Conservation (phyloP, 2,888 invertebrate species). For the Sinohyriopsis cumingii region DNA sequence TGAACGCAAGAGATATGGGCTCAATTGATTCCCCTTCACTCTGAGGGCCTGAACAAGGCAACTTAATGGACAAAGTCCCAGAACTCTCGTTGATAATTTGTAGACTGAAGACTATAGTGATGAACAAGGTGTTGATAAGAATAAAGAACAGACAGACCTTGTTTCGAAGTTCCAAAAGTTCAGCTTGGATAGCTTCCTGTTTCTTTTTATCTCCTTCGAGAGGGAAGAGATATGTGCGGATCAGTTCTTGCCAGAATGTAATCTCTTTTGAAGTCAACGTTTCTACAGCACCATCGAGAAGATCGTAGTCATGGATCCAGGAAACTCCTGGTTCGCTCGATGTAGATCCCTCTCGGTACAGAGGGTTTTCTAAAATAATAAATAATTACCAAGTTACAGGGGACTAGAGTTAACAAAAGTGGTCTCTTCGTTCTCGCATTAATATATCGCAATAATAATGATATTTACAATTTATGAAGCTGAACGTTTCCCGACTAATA, state of each 20-base stretch:
- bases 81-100: conserved; percentile 83
- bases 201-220: conserved; percentile 89
- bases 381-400: conserved; percentile 1
- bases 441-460: no score
- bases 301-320: conserved; percentile 48
- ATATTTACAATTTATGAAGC: no score
- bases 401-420: no score
- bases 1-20: conserved; percentile 56
- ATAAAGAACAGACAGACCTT: conserved; percentile 83
- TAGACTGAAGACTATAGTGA: conserved; percentile 96
- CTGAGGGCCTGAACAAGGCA: conserved; percentile 41
- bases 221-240: conserved; percentile 94
- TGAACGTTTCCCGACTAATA: no score
- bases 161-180: conserved; percentile 78
- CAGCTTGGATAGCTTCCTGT: conserved; percentile 44
- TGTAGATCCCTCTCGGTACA: conserved; percentile 37
- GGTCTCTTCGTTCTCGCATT: no score
- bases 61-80: conserved; percentile 54
- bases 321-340: conserved; percentile 20
- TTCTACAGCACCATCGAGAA: conserved; percentile 30
- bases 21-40: conserved; percentile 39
- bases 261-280: conserved; percentile 77
- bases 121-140: conserved; percentile 98
- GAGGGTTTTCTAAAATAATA: conserved; percentile 42
- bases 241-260: conserved; percentile 93